phyloP scores from a whole-genome alignment of 2,797 vertebrate species.

The Coregonus suidteri region DNA sequence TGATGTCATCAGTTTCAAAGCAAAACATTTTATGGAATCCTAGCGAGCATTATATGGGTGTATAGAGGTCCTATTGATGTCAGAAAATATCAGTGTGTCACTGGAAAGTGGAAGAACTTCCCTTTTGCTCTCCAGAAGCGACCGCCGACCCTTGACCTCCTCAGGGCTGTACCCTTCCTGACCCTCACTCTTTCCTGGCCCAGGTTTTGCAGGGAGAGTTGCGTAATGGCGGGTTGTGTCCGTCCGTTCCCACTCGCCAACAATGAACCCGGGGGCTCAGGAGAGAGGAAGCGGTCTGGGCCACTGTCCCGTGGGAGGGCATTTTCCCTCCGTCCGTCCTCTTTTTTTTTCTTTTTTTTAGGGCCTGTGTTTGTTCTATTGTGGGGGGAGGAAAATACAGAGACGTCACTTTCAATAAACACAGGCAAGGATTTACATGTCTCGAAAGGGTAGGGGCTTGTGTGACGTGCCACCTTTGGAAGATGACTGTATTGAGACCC shows the following conservation, averaged over 20 bases:
- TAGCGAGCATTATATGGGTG: background rate
- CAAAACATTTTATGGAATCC: background rate
- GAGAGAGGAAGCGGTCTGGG: slow-evolving; percentile 12
- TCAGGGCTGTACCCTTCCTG: background rate
- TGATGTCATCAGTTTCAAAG: background rate
- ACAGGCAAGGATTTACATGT: background rate
- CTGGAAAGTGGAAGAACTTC: background rate
- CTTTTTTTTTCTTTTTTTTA: slow-evolving; percentile 17
- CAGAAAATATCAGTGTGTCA: background rate
- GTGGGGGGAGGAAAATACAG: background rate
- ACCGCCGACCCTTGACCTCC: background rate
- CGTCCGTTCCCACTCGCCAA: background rate
- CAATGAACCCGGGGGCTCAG: slow-evolving; percentile 13
- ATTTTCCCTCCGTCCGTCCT: background rate
- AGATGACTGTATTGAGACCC: background rate
- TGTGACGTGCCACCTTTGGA: background rate
- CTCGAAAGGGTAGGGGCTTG: background rate
- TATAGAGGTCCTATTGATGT: background rate
- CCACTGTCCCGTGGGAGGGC: background rate
- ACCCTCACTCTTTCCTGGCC: background rate
- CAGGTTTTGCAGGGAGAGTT: slow-evolving; percentile 4
- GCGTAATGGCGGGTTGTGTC: slow-evolving; percentile 4
- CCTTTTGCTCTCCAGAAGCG: background rate
- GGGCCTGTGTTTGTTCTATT: slow-evolving; percentile 29
- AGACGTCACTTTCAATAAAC: slow-evolving; percentile 10